Percentiles rank a stretch among this genome's conserved stretches.
These are phyloP conservation scores for Trichonephila inaurata DNA, from an alignment of 1,140 invertebrate genomes.

Conservation along the genomic window DNA sequence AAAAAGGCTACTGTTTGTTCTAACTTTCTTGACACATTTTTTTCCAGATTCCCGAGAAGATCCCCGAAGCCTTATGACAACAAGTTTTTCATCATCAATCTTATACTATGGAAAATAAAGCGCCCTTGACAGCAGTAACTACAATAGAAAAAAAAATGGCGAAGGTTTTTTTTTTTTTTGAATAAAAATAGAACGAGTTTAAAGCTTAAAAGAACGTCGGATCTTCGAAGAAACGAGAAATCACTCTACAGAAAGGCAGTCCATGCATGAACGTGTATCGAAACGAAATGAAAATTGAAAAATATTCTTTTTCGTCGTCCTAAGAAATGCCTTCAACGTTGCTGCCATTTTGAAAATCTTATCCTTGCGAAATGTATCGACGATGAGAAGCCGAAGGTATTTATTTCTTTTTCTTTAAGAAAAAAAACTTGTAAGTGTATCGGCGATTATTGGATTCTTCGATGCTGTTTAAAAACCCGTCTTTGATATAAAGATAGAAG, in stretches of 20 bases:
- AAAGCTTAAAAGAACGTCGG: background rate
- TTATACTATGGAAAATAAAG: background rate
- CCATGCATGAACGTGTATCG: constrained; percentile 15
- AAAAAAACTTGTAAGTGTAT: background rate
- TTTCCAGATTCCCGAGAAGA: background rate
- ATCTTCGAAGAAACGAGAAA: background rate
- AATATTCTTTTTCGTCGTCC: background rate
- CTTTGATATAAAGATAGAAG: too few relatives aligned
- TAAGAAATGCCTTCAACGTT: background rate
- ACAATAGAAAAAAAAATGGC: background rate
- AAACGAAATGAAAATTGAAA: constrained; percentile 36
- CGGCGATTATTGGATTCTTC: background rate
- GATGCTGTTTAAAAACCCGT: background rate
- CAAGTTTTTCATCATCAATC: background rate
- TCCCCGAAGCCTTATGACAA: constrained; percentile 11
- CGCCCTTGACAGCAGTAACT: background rate
- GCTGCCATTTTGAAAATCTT: background rate
- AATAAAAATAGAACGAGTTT: background rate
- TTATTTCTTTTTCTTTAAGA: background rate
- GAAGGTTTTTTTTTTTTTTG: background rate
- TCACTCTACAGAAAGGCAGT: background rate
- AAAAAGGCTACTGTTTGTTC: background rate
- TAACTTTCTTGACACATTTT: background rate
- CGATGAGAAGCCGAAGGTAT: background rate
- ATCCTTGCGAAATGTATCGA: background rate